These are phyloP conservation scores for Apogon talboti DNA, from an alignment of 2,797 vertebrate genomes.

Conservation along the genomic window DNA sequence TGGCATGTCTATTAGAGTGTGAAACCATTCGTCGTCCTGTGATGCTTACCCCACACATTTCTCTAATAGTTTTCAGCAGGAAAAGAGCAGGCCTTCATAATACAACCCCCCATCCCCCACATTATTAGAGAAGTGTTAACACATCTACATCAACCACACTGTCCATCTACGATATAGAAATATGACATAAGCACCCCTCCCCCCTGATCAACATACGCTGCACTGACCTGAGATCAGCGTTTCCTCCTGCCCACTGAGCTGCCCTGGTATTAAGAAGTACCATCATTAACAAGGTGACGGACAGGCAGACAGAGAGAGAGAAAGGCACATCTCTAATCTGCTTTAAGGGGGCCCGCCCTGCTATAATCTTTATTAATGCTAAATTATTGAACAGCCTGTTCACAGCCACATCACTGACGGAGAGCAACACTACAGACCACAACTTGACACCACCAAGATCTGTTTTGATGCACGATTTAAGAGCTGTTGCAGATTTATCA, in stretches of 20 bases:
- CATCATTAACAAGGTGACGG: conserved; percentile 60
- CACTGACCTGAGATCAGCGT: conserved; percentile 43
- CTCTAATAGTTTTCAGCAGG: conserved; percentile 28
- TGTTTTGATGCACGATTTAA: neutral
- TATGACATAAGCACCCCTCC: conserved; percentile 9
- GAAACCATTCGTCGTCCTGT: conserved; percentile 33
- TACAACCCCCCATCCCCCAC: conserved; percentile 3
- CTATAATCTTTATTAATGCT: conserved; percentile 75
- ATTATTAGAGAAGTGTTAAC: conserved; percentile 12
- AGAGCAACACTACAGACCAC: conserved; percentile 35
- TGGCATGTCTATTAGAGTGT: conserved; percentile 32
- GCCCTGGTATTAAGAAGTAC: conserved; percentile 45
- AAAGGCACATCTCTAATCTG: conserved; percentile 70
- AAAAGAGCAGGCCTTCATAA: conserved; percentile 11
- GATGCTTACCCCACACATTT: conserved; percentile 45
- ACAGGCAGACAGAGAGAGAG: conserved; percentile 36
- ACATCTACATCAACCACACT: neutral
- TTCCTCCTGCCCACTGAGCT: conserved; percentile 37
- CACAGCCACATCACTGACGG: conserved; percentile 28
- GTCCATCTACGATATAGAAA: neutral
- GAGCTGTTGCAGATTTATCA: neutral
- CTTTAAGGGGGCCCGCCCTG: conserved; percentile 63
- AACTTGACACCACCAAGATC: conserved; percentile 14
- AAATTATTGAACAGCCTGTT: conserved; percentile 75
- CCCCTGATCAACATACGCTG: conserved; percentile 13